These are phyloP conservation scores for Daubentonia madagascariensis DNA, from an alignment of 2,113 vertebrate genomes.

Conservation along the genomic window DNA sequence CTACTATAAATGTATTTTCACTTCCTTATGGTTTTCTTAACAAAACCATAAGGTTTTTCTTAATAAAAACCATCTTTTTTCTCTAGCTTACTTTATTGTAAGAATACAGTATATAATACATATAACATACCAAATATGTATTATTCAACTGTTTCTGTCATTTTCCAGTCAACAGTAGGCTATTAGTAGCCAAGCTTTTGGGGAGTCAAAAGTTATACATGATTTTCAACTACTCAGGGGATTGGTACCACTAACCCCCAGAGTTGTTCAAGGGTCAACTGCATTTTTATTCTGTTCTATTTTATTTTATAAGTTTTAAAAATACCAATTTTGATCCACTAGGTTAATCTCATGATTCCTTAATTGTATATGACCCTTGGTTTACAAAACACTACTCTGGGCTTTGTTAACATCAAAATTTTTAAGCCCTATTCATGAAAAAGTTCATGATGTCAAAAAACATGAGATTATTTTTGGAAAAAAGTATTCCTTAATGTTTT, in stretches of 20 bases:
- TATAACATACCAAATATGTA: neutral
- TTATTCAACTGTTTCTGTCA: neutral
- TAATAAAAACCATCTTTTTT: neutral
- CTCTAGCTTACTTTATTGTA: neutral
- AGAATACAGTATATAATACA: neutral
- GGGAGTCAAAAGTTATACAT: neutral
- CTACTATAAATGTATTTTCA: neutral
- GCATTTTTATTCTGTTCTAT: neutral
- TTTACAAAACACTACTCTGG: neutral
- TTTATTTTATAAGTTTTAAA: neutral
- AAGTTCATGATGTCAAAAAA: neutral
- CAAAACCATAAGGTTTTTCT: neutral
- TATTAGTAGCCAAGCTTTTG: neutral
- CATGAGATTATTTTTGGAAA: neutral
- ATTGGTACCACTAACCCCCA: accelerated
- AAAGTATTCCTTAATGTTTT: neutral
- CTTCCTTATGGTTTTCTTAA: neutral
- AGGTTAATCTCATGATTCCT: neutral
- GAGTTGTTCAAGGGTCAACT: neutral
- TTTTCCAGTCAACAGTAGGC: neutral
- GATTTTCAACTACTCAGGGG: neutral
- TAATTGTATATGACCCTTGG: neutral
- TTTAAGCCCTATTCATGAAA: neutral
- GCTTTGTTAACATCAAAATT: neutral
- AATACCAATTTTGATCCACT: neutral